Evolutionary conservation across 2,888 invertebrate genomes (phyloP), one percentile per base, ranked within the genome.

Genomic region (Erebia epiphron): DNA sequence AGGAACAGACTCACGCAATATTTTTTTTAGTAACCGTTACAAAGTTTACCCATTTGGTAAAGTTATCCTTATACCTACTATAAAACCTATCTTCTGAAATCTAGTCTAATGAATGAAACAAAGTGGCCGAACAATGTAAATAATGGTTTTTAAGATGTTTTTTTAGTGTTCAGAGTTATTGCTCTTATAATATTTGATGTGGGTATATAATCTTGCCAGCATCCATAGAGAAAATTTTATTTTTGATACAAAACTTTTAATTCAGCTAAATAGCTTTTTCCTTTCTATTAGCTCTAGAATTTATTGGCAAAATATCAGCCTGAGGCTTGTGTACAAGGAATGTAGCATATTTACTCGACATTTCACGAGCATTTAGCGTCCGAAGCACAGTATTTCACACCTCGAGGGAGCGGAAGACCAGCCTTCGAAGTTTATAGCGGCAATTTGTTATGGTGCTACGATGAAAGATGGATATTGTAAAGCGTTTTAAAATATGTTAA

Each of bases 351-450:
- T 81, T 80, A 80, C 80, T 75, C 74, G 80, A 82, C 79, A 84
- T 83, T 87, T 84, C 79, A 80, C 86, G 78, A 79, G 73, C 79
- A 76, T 81, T 83, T 85, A 84, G 80, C 80, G 78, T 71, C 76
- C 68, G 73, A 73, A 75, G 76, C 80, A 83, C 56, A 41, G 52
- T 77, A 83, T 83, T 85, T 82, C 81, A 80, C 85, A 85, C 84
- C 80, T 82, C 76, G 56, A 26, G 56, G 46, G 41, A 66, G 46
- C 56, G 41, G 57, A 46, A 64, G 57, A 43, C 57, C 49, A 26
- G 26, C 21, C 16, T 54, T 68, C 16, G 61, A 61, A 43, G 41
- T 41, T 61, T 54, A 62, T 62, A 62, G 54, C 61, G 18, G 54
- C 68, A 65, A 64, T 70, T 74, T 65, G 70, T 72, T 56, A 66